phyloP scores from a whole-genome alignment of 2,113 vertebrate genomes.

The Brienomyrus longianalis region DNA sequence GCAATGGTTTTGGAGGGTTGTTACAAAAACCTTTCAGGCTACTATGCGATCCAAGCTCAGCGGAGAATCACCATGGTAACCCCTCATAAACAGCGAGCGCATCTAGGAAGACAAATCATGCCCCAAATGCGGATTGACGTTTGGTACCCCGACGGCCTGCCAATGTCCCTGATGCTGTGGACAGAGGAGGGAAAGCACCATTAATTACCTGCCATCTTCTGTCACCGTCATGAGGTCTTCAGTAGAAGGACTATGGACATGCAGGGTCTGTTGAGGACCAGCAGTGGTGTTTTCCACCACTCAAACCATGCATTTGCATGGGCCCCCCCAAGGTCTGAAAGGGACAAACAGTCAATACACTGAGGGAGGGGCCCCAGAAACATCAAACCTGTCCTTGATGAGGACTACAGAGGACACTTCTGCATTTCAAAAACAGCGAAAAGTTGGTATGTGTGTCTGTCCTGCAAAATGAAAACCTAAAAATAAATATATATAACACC shows the following conservation, averaged over 20 bases:
- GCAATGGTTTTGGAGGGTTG: background rate
- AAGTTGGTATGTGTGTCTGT: conserved; percentile 15
- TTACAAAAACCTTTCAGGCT: background rate
- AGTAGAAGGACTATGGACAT: background rate
- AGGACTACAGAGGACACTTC: background rate
- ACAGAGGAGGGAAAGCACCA: background rate
- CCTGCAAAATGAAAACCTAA: background rate
- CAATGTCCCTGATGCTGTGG: background rate
- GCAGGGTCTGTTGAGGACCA: background rate
- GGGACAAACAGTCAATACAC: background rate
- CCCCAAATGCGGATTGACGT: background rate
- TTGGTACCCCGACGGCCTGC: background rate
- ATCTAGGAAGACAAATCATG: conserved; percentile 39
- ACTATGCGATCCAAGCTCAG: background rate
- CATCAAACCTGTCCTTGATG: background rate
- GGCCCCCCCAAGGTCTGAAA: background rate
- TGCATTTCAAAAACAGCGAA: background rate
- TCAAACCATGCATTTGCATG: background rate
- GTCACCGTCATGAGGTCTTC: background rate
- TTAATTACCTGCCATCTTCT: background rate
- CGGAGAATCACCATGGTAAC: conserved; percentile 1
- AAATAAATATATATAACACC: background rate
- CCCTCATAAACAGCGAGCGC: background rate
- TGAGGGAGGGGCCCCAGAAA: background rate
- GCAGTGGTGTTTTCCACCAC: background rate